Base-by-base conservation (phyloP, 2,888 invertebrate genomes). In the Aplocera efformata region DNA sequence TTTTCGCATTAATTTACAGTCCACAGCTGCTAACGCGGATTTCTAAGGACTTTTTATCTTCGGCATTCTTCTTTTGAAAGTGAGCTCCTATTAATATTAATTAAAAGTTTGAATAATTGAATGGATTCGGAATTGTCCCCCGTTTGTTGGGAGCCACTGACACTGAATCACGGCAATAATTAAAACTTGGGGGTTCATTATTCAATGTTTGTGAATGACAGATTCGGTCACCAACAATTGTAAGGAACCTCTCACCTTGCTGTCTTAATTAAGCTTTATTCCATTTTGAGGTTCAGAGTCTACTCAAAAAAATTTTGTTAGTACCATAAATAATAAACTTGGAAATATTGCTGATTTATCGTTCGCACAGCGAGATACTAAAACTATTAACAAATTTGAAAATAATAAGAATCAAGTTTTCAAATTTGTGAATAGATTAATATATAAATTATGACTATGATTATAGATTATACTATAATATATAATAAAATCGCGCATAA, bases 61-160 rank as follows among this genome's bases (percentile, higher is more conserved):
- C 71, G 68, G 79, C 78, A 76, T 84, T 83, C 79, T 83, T 84
- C 84, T 80, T 85, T 83, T 75, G 77, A 77, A 80, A 84, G 72
- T 79, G 79, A 78, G 78, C 74, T 76, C 72, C 84, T 88, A 86
- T 85, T 88, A 85, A 88, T 88, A 86, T 88, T 88, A 86, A 88
- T 86, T 86, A 86, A 86, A 88, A 86, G 79, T 86, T 86, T 84
- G 80, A 83, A 85, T 85, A 84, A 86, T 81, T 85, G 81, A 84
- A 85, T 80, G 76, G 74, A 79, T 81, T 79, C 67, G 65, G 79
- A 77, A 84, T 84, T 82, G 80, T 85, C 76, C 76, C 57, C 60
- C 75, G 80, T 79, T 58, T 80, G 79, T 80, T 72, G 72, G 71
- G 72, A 67, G 71, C 73, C 75, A 64, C 74, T 69, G 72, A 68